Percentiles rank a stretch among this genome's conserved stretches.
phyloP scores from a whole-genome alignment of 35 echinoderm and acorn worm species.

The Ophiothrix spiculata region DNA sequence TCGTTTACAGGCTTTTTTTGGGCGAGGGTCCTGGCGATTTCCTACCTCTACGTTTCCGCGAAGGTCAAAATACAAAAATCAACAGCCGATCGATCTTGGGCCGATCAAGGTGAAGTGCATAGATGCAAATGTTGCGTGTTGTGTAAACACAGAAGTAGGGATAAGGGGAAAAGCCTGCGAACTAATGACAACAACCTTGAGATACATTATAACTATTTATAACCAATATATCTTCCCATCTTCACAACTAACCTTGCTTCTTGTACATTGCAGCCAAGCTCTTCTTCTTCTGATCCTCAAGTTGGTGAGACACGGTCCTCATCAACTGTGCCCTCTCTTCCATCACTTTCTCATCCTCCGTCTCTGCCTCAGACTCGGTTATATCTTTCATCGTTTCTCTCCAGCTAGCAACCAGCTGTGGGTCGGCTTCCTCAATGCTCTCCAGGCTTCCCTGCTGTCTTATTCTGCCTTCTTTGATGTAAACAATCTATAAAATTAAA shows the following conservation, averaged over 20 bases:
- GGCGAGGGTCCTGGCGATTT: no score
- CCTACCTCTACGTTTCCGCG: no score
- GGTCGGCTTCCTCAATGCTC: constrained; percentile 22
- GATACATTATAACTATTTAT: no score
- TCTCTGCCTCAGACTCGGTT: constrained; percentile 25
- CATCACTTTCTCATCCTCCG: constrained; percentile 5
- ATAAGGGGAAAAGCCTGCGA: no score
- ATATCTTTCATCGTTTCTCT: constrained; percentile 4
- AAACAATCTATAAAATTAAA: constrained; percentile 28
- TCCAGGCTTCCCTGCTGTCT: constrained; percentile 19
- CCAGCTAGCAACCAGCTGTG: constrained; percentile 29
- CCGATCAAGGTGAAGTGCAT: no score
- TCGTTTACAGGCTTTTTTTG: no score
- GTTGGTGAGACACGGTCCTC: constrained; percentile 24
- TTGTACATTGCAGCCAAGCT: neutral
- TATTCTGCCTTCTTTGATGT: constrained; percentile 36
- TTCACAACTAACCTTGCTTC: neutral
- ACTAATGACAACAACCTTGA: no score
- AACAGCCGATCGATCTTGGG: no score
- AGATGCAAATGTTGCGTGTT: no score
- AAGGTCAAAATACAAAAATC: no score
- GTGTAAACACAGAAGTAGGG: no score
- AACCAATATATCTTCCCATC: no score
- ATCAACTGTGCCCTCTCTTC: constrained; percentile 36
- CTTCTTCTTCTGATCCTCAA: constrained; percentile 29